Percentiles rank a stretch among this genome's conserved stretches.
Conservation (phyloP, 2,113 vertebrate species). For the Kobus ellipsiprymnus region DNA sequence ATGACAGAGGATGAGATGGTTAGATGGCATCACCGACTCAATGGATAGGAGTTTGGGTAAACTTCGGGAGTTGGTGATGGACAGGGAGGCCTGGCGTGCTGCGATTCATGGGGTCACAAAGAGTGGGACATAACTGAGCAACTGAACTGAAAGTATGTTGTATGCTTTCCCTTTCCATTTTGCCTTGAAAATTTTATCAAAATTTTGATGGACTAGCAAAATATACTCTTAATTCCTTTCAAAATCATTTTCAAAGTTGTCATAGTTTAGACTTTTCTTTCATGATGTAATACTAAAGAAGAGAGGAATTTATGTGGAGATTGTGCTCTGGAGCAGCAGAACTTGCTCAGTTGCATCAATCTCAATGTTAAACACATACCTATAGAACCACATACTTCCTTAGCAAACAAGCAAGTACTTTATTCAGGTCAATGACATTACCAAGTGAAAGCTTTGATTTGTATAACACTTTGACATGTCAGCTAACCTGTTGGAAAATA, state of each 20-base stretch:
- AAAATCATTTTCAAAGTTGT: neutral
- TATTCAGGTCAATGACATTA: neutral
- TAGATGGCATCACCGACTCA: no score
- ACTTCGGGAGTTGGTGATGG: no score
- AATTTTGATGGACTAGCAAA: neutral
- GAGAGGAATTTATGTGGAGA: neutral
- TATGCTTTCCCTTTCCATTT: neutral
- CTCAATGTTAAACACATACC: neutral
- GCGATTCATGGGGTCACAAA: fast-evolving
- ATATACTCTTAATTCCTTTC: neutral
- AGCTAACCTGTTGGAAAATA: neutral
- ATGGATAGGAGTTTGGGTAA: no score
- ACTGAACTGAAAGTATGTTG: neutral
- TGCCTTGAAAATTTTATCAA: neutral
- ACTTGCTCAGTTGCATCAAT: neutral
- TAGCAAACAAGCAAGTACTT: neutral
- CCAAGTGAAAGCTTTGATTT: neutral
- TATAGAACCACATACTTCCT: neutral
- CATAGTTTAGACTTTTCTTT: neutral
- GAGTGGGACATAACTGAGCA: no score
- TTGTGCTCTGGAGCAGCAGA: neutral
- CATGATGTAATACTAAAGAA: neutral
- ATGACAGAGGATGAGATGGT: no score
- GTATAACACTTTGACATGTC: neutral
- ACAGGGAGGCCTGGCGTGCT: no score